A percentile compares a stretch with the other conserved stretches of the same genome.
phyloP scores from a whole-genome alignment of 2,888 invertebrate genomes.

The Gerris lacustris region DNA sequence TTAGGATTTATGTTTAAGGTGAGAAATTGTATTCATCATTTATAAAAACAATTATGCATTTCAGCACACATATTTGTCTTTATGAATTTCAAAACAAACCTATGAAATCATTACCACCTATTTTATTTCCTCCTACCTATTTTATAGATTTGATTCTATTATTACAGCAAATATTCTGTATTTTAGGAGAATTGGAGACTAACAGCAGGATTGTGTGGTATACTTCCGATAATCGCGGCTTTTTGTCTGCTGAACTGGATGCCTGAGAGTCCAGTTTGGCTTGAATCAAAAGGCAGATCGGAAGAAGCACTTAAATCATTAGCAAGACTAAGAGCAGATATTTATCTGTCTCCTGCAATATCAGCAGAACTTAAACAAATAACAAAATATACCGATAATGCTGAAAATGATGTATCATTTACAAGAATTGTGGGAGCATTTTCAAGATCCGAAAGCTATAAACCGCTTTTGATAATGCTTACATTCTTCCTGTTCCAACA shows the following conservation, averaged over 20 bases:
- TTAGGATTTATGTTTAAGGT: conserved; percentile 42
- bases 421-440: conserved; percentile 21
- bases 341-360: conserved; percentile 15
- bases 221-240: background rate
- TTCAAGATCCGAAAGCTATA: conserved; percentile 35
- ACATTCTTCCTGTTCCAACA: conserved; percentile 47
- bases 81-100: too few species aligned
- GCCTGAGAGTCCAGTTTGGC: conserved; percentile 46
- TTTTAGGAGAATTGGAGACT: background rate
- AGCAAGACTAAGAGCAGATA: conserved; percentile 22
- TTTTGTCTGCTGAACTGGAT: conserved; percentile 33
- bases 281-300: conserved; percentile 38
- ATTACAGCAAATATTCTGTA: too few species aligned
- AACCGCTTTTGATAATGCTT: conserved; percentile 41
- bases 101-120: too few species aligned
- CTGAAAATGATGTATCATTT: conserved; percentile 13
- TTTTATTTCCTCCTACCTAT: too few species aligned
- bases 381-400: conserved; percentile 16
- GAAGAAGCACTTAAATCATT: conserved; percentile 36
- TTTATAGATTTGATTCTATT: too few species aligned
- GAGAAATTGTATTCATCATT: too few species aligned
- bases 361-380: conserved; percentile 26
- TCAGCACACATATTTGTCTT: too few species aligned
- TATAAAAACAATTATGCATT: too few species aligned
- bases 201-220: background rate